Base-by-base conservation (phyloP, 2,797 vertebrate genomes). In the Alcedo quadribrachys region DNA sequence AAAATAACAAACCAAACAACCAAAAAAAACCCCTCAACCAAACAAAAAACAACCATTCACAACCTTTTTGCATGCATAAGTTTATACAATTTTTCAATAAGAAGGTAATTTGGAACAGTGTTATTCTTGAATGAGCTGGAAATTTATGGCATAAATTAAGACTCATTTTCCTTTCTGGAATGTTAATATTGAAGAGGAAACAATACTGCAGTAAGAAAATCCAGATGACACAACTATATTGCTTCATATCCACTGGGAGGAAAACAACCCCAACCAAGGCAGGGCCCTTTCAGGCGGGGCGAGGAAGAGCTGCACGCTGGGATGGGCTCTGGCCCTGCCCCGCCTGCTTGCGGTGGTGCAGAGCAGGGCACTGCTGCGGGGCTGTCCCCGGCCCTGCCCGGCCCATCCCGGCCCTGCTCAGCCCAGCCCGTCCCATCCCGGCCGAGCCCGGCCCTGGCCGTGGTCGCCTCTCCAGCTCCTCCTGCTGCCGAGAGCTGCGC, bases 111-210 rank as follows among this genome's bases (percentile, higher is more conserved):
- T 75, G 51, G 54, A 48, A 48, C 50, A 62, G 25, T 45, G 58
- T 77, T 93, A 19, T 86, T 91, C 73, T 89, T 85, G 66, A 90
- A 85, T 57, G 55, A 75, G 30, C 69, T 89, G 61, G 61, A 69
- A 92, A 55, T 87, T 90, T 81, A 60, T 87, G 66, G 25, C 81
- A 85, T 83, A 78, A 92, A 85, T 92, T 33, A 53, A 53, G 42
- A 82, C 45, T 82, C 75, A 53, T 77, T 94, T 96, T 91, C 55
- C 76, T 85, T 75, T 78, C 79, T 83, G 73, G 79, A 88, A 90
- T 86, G 61, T 82, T 93, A 91, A 77, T 90, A 85, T 85, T 91
- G 58, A 83, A 89, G 50, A 78, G 81, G 89, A 92, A 94, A 74
- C 8, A 68, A 58, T 89, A 61, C 68, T 80, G 32, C 66, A 60